Percentiles rank a stretch among this genome's conserved stretches.
Conservation (phyloP, 1,140 invertebrate species). For the Eupeodes corollae region DNA sequence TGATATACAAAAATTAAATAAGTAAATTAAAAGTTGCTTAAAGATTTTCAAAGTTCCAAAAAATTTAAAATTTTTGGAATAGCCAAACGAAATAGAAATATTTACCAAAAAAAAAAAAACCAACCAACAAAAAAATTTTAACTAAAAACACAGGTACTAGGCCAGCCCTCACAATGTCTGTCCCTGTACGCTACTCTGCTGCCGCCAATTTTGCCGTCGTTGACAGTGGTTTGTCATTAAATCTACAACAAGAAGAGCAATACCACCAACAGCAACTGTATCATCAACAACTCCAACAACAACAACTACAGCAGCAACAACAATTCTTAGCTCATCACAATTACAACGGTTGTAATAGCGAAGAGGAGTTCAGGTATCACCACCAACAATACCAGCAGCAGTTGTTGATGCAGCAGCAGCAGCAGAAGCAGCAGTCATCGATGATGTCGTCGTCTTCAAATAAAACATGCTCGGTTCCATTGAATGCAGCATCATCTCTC, state of each 20-base stretch:
- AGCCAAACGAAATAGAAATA: constrained; percentile 2
- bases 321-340: constrained; percentile 3
- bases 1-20: constrained; percentile 18
- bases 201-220: constrained; percentile 36
- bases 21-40: constrained; percentile 1
- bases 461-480: constrained; percentile 5
- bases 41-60: constrained; percentile 1
- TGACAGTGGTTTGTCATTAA: constrained; percentile 34
- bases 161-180: constrained; percentile 39
- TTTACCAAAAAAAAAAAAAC: constrained; percentile 5
- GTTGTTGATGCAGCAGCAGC: constrained; percentile 28
- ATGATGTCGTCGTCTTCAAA: constrained; percentile 22
- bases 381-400: constrained; percentile 4
- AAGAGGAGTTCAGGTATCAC: constrained; percentile 5
- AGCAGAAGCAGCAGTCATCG: constrained; percentile 35
- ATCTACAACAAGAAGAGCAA: constrained; percentile 31
- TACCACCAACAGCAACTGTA: constrained; percentile 23
- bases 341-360: not conserved
- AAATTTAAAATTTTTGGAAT: not conserved
- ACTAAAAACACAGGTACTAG: constrained; percentile 34
- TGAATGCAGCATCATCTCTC: constrained; percentile 16
- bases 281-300: constrained; percentile 13
- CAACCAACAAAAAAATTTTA: constrained; percentile 11
- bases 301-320: constrained; percentile 18
- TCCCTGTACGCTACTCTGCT: constrained; percentile 39